Evolutionary conservation across 2,888 invertebrate species (phyloP).

Genomic region (Eristalis arbustorum): DNA sequence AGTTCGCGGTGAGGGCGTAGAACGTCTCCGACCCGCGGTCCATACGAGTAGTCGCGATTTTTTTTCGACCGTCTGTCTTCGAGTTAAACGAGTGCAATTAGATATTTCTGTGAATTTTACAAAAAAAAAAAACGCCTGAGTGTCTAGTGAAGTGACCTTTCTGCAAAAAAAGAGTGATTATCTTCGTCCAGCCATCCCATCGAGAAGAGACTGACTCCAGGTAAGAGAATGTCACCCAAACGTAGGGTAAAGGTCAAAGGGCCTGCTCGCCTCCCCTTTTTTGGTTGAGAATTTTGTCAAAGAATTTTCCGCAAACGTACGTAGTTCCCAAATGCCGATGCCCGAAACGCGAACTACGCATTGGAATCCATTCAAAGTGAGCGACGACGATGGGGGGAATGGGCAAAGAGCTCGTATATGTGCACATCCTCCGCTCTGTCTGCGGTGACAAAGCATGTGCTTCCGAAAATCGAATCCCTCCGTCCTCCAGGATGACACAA

Average conservation of each 20-base stretch:
- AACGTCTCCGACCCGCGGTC: conserved; percentile 49
- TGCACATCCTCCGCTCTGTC: background rate
- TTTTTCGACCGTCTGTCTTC: background rate
- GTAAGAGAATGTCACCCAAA: background rate
- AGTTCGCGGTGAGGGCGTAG: conserved; percentile 52
- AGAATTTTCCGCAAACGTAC: background rate
- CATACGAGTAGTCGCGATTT: background rate
- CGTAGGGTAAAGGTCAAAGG: conserved; percentile 17
- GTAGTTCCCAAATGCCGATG: background rate
- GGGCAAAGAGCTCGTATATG: background rate
- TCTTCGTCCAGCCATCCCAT: background rate
- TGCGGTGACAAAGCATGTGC: conserved; percentile 12
- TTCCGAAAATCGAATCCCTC: background rate
- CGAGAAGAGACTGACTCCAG: background rate
- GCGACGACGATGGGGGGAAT: background rate
- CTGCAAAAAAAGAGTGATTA: background rate
- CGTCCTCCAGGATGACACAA: background rate
- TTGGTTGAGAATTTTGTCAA: background rate
- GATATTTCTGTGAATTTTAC: background rate
- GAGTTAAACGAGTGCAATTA: conserved; percentile 1
- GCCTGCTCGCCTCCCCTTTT: background rate
- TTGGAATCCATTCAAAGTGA: conserved; percentile 1
- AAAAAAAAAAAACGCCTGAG: background rate
- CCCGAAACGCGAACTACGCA: conserved; percentile 16
- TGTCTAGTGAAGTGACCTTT: background rate